These are phyloP conservation scores for Steinernema khuongi DNA, from an alignment of 1,140 invertebrate species.

Conservation along the genomic window DNA sequence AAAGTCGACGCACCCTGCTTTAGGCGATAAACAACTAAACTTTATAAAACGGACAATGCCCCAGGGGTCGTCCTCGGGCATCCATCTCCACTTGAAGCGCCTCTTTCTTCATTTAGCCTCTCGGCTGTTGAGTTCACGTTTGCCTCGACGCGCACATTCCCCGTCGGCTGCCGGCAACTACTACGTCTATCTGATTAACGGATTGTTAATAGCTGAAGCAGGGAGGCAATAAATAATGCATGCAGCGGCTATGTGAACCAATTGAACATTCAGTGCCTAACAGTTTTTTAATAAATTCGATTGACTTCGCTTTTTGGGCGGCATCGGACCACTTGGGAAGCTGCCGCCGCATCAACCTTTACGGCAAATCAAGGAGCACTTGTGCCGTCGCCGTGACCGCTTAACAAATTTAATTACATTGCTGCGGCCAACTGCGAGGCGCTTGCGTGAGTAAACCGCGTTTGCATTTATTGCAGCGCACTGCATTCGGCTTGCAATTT, in stretches of 20 bases:
- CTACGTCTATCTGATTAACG: not conserved
- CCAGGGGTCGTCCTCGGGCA: not conserved
- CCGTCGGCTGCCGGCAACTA: not conserved
- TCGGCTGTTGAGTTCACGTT: not conserved
- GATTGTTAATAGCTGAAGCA: not conserved
- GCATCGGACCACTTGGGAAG: no score
- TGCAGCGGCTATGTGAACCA: not conserved
- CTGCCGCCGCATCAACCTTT: not conserved
- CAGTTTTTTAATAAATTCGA: no score
- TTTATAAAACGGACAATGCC: constrained; percentile 9
- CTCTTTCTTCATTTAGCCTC: not conserved
- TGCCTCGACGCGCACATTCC: not conserved
- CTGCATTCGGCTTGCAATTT: not conserved
- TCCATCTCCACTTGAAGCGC: not conserved
- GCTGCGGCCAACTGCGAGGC: not conserved
- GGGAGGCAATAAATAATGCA: not conserved
- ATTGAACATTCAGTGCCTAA: not conserved
- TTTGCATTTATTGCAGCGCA: no score
- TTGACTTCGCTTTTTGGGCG: no score
- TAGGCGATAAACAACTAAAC: constrained; percentile 10
- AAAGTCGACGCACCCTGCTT: constrained; percentile 11
- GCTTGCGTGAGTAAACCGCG: no score
- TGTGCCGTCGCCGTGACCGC: not conserved
- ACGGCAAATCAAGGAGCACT: not conserved
- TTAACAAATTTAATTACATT: not conserved